Conservation (phyloP, 2,113 vertebrate genomes). For the Aviceda subcristata region DNA sequence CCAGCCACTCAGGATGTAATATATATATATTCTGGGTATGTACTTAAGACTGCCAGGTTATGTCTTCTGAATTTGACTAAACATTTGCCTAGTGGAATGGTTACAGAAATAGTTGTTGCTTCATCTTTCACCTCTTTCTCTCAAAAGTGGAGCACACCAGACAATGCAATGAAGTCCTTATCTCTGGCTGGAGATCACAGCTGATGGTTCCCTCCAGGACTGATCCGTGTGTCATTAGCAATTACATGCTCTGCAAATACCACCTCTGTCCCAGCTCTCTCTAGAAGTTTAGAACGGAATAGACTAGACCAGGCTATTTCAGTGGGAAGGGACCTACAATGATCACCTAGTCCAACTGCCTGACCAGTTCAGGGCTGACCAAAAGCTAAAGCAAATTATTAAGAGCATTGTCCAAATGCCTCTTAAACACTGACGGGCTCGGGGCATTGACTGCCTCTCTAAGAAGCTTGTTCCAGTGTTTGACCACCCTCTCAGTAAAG, state of each 20-base stretch:
- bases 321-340: not conserved
- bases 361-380: not conserved
- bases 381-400: not conserved
- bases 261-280: too few species aligned
- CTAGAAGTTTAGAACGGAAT: too few species aligned
- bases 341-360: not conserved
- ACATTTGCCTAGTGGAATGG: not conserved
- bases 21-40: not conserved
- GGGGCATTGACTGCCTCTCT: fast-evolving
- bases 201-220: not conserved
- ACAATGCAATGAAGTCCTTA: not conserved
- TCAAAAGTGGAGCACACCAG: not conserved
- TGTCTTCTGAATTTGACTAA: not conserved
- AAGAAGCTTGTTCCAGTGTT: not conserved
- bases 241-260: too few species aligned
- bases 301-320: not conserved
- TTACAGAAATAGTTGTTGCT: not conserved
- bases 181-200: not conserved
- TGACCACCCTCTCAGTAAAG: not conserved
- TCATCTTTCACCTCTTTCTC: not conserved
- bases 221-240: not conserved
- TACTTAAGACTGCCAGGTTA: not conserved
- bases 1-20: not conserved
- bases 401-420: not conserved
- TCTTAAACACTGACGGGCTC: not conserved